Conservation (phyloP, 2,797 vertebrate genomes). For the Hemibagrus guttatus region DNA sequence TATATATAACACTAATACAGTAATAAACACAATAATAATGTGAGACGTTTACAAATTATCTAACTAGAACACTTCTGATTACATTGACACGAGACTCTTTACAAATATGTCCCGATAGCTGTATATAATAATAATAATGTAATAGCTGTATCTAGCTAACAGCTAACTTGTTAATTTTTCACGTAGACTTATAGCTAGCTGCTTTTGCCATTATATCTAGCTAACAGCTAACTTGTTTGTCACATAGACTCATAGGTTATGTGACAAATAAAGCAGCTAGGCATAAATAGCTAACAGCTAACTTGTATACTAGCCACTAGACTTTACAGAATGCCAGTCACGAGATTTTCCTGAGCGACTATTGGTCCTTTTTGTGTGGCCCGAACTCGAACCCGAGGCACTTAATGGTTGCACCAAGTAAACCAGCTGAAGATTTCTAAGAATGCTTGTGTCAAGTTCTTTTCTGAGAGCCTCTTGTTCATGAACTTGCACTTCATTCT, state of each 20-base stretch:
- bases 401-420: neutral
- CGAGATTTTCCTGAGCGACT: neutral
- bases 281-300: neutral
- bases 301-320: neutral
- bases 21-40: neutral
- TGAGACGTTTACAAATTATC: neutral
- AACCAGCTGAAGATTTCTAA: neutral
- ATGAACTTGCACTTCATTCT: neutral
- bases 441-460: neutral
- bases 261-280: neutral
- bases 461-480: neutral
- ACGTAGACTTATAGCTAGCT: no score
- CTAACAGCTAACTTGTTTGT: no score
- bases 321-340: neutral
- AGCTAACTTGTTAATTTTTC: no score
- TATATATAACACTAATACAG: neutral
- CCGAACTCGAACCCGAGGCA: neutral
- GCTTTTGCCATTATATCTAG: no score
- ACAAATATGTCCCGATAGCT: no score
- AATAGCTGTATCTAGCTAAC: no score
- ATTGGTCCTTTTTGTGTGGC: neutral
- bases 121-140: no score
- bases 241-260: neutral
- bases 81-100: no score
- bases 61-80: neutral